Conservation (phyloP, 2,113 vertebrate genomes). For the Lophotis ruficrista region DNA sequence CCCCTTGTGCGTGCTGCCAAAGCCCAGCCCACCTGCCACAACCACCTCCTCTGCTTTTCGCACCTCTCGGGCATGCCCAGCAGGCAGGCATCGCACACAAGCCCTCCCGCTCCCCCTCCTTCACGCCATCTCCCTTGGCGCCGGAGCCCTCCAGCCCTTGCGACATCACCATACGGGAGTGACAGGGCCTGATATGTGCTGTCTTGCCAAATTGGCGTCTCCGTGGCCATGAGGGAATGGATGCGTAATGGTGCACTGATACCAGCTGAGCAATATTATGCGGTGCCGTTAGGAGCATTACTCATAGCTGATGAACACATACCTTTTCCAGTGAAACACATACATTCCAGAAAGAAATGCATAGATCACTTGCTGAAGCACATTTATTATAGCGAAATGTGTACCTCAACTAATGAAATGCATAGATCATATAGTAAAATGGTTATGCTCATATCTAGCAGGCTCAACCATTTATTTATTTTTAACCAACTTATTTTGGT, state of each 20-base stretch:
- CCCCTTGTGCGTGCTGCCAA: no score
- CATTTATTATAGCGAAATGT: slow-evolving; percentile 76
- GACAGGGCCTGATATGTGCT: slow-evolving; percentile 24
- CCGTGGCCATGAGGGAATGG: slow-evolving; percentile 48
- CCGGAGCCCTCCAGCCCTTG: background rate
- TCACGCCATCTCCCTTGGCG: background rate
- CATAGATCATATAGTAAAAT: slow-evolving; percentile 82
- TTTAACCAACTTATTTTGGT: slow-evolving; percentile 41
- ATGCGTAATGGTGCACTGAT: slow-evolving; percentile 54
- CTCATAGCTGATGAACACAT: slow-evolving; percentile 81
- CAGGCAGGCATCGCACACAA: background rate
- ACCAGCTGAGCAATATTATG: slow-evolving; percentile 71
- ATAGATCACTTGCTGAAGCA: slow-evolving; percentile 80
- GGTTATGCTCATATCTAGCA: slow-evolving; percentile 67
- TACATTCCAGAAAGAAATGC: slow-evolving; percentile 78
- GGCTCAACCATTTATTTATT: slow-evolving; percentile 74
- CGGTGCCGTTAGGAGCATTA: slow-evolving; percentile 74
- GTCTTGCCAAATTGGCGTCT: background rate
- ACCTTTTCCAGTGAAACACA: slow-evolving; percentile 80
- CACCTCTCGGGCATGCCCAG: background rate
- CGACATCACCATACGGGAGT: background rate
- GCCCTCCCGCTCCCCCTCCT: background rate
- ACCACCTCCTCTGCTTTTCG: background rate
- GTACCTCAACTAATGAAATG: slow-evolving; percentile 81
- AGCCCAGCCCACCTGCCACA: no score